A percentile compares a stretch with the other conserved stretches of the same genome.
phyloP scores from a whole-genome alignment of 2,888 invertebrate species.

The Auanema freiburgensis region DNA sequence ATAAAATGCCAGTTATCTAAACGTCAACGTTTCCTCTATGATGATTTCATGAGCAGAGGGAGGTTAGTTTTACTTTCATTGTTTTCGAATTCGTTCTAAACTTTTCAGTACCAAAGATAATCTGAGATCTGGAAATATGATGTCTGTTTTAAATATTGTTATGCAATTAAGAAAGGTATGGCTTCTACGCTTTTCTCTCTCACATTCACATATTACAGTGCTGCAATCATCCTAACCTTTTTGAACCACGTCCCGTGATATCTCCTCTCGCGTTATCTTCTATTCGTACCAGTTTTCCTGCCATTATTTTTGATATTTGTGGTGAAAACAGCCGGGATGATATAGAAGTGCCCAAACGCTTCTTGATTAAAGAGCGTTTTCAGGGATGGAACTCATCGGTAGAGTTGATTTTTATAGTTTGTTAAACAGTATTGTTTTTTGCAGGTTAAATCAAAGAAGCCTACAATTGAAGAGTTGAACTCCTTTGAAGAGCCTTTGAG shows the following conservation, averaged over 20 bases:
- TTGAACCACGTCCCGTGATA: conserved; percentile 90
- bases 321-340: conserved; percentile 20
- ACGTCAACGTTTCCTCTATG: conserved; percentile 92
- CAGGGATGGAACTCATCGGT: conserved; percentile 27
- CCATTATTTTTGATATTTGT: conserved; percentile 32
- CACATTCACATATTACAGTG: conserved; percentile 32
- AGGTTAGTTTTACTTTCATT: conserved; percentile 73
- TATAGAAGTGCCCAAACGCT: conserved; percentile 27
- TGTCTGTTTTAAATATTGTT: conserved; percentile 91
- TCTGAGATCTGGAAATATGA: conserved; percentile 84
- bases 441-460: conserved; percentile 17
- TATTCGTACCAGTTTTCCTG: conserved; percentile 28
- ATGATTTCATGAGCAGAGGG: conserved; percentile 97
- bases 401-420: conserved; percentile 1
- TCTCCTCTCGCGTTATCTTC: conserved; percentile 76
- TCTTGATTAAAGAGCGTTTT: conserved; percentile 24
- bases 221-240: conserved; percentile 96
- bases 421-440: background rate
- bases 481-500: conserved; percentile 10
- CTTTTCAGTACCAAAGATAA: conserved; percentile 83
- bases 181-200: background rate
- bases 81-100: conserved; percentile 27
- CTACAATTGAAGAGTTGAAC: conserved; percentile 39
- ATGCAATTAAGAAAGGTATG: conserved; percentile 91
- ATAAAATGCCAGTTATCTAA: conserved; percentile 90